Conservation (phyloP, 2,113 vertebrate genomes). For the Proterorhinus semilunaris region DNA sequence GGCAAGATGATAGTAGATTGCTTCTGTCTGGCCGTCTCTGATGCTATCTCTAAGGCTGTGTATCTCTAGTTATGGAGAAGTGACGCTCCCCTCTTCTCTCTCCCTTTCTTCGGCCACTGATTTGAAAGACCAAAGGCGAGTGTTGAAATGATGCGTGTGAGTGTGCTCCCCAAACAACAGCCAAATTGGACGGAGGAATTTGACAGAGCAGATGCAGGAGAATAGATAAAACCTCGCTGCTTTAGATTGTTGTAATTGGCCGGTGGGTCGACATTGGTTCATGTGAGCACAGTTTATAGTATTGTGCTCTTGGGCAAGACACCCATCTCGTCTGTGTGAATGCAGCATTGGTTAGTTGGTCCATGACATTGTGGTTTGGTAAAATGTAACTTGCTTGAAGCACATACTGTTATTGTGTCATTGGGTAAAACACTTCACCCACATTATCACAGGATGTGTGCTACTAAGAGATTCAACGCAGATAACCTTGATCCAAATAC, state of each 20-base stretch:
- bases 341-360: too few species aligned
- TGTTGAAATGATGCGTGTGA: constrained; percentile 55
- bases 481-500: too few species aligned
- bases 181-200: constrained; percentile 55
- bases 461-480: too few species aligned
- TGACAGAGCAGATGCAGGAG: constrained; percentile 46
- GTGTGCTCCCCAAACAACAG: constrained; percentile 46
- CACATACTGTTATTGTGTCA: too few species aligned
- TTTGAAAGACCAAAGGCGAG: constrained; percentile 44
- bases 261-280: background rate
- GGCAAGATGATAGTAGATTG: constrained; percentile 53
- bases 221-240: constrained; percentile 55
- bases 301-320: background rate
- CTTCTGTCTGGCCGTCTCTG: constrained; percentile 43
- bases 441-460: too few species aligned
- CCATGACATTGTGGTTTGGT: too few species aligned
- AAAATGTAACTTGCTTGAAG: too few species aligned
- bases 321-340: background rate
- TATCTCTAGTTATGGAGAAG: constrained; percentile 41
- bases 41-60: constrained; percentile 54
- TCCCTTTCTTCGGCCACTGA: constrained; percentile 16
- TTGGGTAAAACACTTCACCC: too few species aligned
- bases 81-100: constrained; percentile 16
- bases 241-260: background rate
- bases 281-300: background rate